phyloP scores from a whole-genome alignment of 2,113 vertebrate species.

The Toxostoma redivivum region DNA sequence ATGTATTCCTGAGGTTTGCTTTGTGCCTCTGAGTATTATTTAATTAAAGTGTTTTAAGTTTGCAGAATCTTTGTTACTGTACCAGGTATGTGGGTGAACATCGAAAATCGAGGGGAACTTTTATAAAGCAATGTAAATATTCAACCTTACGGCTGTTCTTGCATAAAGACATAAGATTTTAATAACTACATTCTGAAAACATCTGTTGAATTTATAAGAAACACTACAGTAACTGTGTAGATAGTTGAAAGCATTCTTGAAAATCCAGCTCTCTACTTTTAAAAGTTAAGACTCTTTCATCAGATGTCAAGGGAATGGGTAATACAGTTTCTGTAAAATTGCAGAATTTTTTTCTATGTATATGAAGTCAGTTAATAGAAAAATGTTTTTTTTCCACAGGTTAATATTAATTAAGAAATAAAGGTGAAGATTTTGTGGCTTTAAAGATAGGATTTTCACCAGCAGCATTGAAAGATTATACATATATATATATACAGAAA shows the following conservation, averaged over 20 bases:
- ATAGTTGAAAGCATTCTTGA: constrained; percentile 77
- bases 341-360: constrained; percentile 78
- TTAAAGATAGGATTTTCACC: constrained; percentile 71
- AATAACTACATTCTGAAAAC: constrained; percentile 77
- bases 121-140: constrained; percentile 86
- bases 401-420: constrained; percentile 68
- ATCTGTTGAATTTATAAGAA: constrained; percentile 77
- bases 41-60: constrained; percentile 80
- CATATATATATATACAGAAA: constrained; percentile 66
- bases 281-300: constrained; percentile 74
- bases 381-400: constrained; percentile 62
- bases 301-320: constrained; percentile 74
- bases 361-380: constrained; percentile 74
- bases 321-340: constrained; percentile 74
- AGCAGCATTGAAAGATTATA: constrained; percentile 71
- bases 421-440: constrained; percentile 73
- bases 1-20: constrained; percentile 77
- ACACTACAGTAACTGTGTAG: constrained; percentile 70
- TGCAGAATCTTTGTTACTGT: constrained; percentile 78
- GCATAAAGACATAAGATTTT: constrained; percentile 74
- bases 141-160: constrained; percentile 73
- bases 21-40: constrained; percentile 85
- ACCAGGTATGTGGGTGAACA: constrained; percentile 79
- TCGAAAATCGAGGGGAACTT: constrained; percentile 79
- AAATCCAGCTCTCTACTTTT: constrained; percentile 76